Percentiles rank a stretch among this genome's conserved stretches.
These are phyloP conservation scores for Temnothorax unifasciatus DNA, from an alignment of 2,888 invertebrate genomes.

Conservation along the genomic window DNA sequence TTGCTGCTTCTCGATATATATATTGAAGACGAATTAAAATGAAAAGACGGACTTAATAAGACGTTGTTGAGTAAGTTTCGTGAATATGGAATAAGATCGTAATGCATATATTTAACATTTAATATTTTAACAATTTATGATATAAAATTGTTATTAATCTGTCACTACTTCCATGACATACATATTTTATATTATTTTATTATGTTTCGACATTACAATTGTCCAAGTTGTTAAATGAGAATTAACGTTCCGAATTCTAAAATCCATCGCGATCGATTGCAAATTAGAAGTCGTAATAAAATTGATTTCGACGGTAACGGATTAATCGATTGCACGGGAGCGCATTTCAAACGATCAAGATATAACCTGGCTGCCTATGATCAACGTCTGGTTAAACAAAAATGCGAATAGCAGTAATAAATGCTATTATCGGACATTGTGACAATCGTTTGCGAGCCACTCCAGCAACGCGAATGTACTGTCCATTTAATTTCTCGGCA, in stretches of 20 bases:
- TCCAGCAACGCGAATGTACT: conserved; percentile 50
- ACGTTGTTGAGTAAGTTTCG: background rate
- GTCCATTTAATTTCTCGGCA: conserved; percentile 59
- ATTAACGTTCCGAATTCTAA: conserved; percentile 17
- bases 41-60: background rate
- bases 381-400: conserved; percentile 51
- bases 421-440: conserved; percentile 56
- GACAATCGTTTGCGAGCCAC: conserved; percentile 52
- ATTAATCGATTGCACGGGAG: conserved; percentile 50
- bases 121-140: background rate
- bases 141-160: background rate
- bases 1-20: background rate
- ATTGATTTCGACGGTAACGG: conserved; percentile 38
- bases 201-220: background rate
- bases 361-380: conserved; percentile 49
- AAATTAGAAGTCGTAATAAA: conserved; percentile 41
- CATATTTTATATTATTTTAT: background rate
- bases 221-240: conserved; percentile 22
- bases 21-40: background rate
- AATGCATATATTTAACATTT: background rate
- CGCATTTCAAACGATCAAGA: conserved; percentile 46
- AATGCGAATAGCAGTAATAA: conserved; percentile 54
- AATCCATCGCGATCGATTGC: conserved; percentile 5
- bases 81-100: background rate
- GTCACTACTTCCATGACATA: background rate